phyloP scores from a whole-genome alignment of 2,888 invertebrate genomes.

The Petrolisthes cinctipes region DNA sequence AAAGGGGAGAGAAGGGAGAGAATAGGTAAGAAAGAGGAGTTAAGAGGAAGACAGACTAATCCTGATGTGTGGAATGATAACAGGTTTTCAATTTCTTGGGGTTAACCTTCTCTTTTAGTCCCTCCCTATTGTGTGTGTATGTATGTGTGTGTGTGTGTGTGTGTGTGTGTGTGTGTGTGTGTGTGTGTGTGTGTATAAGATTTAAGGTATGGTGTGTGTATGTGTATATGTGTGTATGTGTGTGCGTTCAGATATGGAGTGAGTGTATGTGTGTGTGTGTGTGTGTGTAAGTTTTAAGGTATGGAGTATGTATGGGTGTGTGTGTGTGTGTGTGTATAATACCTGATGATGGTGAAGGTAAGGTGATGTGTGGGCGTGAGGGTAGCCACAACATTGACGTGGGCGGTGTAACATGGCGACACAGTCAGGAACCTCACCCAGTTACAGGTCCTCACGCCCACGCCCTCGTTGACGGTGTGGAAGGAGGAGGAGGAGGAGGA shows the following conservation, averaged over 20 bases:
- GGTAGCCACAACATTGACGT: constrained; percentile 42
- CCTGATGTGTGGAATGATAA: not conserved
- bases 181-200: no score
- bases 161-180: no score
- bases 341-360: constrained; percentile 47
- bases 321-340: not conserved
- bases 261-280: not conserved
- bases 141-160: no score
- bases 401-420: constrained; percentile 28
- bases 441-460: constrained; percentile 41
- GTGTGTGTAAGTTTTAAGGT: not conserved
- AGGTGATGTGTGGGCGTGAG: constrained; percentile 30
- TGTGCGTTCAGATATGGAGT: no score
- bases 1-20: not conserved
- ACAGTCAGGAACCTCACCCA: constrained; percentile 50
- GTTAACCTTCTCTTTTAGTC: no score
- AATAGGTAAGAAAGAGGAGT: no score
- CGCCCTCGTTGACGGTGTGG: not conserved
- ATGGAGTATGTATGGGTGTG: not conserved
- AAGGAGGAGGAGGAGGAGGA: no score
- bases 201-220: no score
- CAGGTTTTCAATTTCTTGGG: no score
- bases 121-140: not conserved
- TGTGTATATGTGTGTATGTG: no score
- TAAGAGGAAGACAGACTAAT: not conserved